Percentiles rank a stretch among this genome's conserved stretches.
These are phyloP conservation scores for Biston stratarius DNA, from an alignment of 2,888 invertebrate genomes.

Conservation along the genomic window DNA sequence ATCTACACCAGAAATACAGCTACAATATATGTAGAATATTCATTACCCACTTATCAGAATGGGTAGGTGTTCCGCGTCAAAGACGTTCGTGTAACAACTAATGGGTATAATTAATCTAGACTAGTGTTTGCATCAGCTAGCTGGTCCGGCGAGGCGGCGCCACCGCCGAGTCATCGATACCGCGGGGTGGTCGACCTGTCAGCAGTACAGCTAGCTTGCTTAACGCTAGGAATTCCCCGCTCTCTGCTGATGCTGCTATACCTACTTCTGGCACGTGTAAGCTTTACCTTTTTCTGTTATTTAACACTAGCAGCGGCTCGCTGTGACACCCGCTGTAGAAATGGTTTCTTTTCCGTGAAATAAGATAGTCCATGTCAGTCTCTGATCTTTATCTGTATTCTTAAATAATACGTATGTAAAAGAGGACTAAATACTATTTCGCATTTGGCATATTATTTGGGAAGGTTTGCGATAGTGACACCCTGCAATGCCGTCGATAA, in stretches of 20 bases:
- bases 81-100: neutral
- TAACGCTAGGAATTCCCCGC: slow-evolving; percentile 9
- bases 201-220: slow-evolving; percentile 1
- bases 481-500: no score
- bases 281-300: no score
- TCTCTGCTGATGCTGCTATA: slow-evolving; percentile 19
- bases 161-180: neutral
- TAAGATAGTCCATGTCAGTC: no score
- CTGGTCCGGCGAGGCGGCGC: neutral
- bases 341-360: no score
- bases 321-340: no score
- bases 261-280: slow-evolving; percentile 14
- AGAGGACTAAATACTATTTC: no score
- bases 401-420: no score
- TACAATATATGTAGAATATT: neutral
- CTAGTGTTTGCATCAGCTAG: neutral
- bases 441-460: no score
- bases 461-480: no score
- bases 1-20: no score
- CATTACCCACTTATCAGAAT: neutral
- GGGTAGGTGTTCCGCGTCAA: neutral
- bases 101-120: slow-evolving; percentile 1
- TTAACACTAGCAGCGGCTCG: neutral
- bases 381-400: no score
- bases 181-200: slow-evolving; percentile 7